Evolutionary conservation across 2,113 vertebrate genomes (phyloP).

Genomic region (Meles meles): DNA sequence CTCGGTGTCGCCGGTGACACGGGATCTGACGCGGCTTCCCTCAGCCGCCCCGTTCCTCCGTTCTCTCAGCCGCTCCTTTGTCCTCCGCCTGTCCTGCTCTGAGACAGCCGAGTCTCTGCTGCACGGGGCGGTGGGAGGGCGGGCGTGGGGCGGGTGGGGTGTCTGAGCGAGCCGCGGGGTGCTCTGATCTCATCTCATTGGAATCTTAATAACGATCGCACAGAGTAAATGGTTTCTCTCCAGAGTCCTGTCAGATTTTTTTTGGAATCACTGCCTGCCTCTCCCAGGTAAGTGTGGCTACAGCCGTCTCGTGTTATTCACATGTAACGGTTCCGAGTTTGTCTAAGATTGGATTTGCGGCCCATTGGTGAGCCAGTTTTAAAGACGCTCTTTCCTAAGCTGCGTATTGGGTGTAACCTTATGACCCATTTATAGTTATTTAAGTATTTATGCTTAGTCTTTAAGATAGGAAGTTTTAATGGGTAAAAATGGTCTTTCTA

Average conservation of each 20-base stretch:
- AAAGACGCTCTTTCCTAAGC: neutral
- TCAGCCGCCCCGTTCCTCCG: neutral
- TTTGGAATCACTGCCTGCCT: slow-evolving; percentile 96
- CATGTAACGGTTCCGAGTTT: neutral
- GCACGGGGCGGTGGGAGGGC: neutral
- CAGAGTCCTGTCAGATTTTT: slow-evolving; percentile 95
- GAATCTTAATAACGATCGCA: slow-evolving; percentile 81
- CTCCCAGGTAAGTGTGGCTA: slow-evolving; percentile 87
- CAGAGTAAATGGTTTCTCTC: slow-evolving; percentile 97
- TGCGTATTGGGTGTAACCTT: neutral
- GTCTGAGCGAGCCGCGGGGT: neutral
- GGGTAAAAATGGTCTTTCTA: neutral
- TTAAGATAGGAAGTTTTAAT: neutral
- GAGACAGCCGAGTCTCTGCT: neutral
- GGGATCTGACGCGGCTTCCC: neutral
- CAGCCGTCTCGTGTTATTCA: accelerated
- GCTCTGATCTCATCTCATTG: slow-evolving; percentile 28
- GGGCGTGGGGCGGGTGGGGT: neutral
- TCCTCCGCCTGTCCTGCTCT: neutral
- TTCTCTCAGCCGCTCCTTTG: accelerated
- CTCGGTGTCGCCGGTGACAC: neutral
- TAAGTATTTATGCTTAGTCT: neutral
- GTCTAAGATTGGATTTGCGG: neutral
- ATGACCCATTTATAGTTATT: neutral
- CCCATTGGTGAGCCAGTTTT: neutral